phyloP scores from a whole-genome alignment of 2,888 invertebrate genomes.

The Drosophila monieri region DNA sequence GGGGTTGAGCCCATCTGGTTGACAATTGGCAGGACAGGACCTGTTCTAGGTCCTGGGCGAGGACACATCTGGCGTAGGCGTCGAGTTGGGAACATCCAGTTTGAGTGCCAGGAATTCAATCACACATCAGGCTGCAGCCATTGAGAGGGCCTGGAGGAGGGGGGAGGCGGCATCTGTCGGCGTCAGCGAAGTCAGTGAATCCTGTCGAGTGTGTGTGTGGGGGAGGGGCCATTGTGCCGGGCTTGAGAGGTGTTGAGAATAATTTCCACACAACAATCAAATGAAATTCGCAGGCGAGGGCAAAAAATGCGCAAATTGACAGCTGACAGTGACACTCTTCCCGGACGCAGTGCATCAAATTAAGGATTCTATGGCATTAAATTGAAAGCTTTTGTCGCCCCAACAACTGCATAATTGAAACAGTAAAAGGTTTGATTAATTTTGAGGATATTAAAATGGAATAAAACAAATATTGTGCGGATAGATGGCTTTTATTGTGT shows the following conservation, averaged over 20 bases:
- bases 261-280: conserved; percentile 69
- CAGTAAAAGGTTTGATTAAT: background rate
- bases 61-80: conserved; percentile 39
- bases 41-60: conserved; percentile 7
- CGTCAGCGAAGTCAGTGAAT: conserved; percentile 57
- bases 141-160: conserved; percentile 7
- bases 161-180: conserved; percentile 44
- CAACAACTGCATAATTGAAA: conserved; percentile 1
- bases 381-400: background rate
- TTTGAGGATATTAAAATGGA: background rate
- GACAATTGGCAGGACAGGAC: conserved; percentile 12
- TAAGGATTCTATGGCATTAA: background rate
- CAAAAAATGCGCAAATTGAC: conserved; percentile 53
- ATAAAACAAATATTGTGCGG: background rate
- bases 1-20: conserved; percentile 19
- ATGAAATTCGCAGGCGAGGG: conserved; percentile 60
- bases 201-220: conserved; percentile 47
- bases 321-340: conserved; percentile 50
- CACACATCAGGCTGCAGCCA: conserved; percentile 64
- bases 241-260: conserved; percentile 47
- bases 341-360: conserved; percentile 10
- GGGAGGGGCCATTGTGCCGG: conserved; percentile 15
- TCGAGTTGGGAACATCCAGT: conserved; percentile 40
- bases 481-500: background rate
- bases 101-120: conserved; percentile 73